Conservation (phyloP, 2,797 vertebrate species). For the Myripristis jacobus region DNA sequence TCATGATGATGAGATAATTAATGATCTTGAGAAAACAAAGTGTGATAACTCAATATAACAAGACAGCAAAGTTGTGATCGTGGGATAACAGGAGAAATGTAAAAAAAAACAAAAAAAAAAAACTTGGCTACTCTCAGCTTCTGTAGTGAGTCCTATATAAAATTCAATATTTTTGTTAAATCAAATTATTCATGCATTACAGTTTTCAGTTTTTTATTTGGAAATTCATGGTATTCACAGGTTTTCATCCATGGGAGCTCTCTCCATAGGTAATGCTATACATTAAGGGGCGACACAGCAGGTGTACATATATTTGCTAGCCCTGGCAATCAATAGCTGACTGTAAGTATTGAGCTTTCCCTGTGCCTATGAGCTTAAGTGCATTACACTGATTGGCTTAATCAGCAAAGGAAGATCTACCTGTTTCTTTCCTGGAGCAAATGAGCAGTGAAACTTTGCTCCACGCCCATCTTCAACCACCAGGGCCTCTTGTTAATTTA, state of each 20-base stretch:
- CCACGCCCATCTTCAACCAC: neutral
- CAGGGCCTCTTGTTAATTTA: slow-evolving; percentile 3
- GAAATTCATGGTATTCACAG: neutral
- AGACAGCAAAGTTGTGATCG: slow-evolving; percentile 7
- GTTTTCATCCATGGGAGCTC: no score
- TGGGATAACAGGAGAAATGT: no score
- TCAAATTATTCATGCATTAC: no score
- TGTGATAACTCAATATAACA: neutral
- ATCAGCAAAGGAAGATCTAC: slow-evolving; percentile 40
- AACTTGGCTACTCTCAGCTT: no score
- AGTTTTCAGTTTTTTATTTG: no score
- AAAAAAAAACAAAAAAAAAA: no score
- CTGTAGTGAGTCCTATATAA: no score
- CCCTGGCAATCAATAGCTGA: slow-evolving; percentile 58
- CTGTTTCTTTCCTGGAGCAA: slow-evolving; percentile 20
- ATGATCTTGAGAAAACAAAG: slow-evolving; percentile 19
- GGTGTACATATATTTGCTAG: slow-evolving; percentile 58
- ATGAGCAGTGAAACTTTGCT: slow-evolving; percentile 17
- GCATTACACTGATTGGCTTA: slow-evolving; percentile 49
- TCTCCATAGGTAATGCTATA: neutral
- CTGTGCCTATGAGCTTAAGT: slow-evolving; percentile 53
- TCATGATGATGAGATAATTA: slow-evolving; percentile 9
- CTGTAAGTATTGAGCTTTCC: slow-evolving; percentile 50
- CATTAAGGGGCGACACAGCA: slow-evolving; percentile 18
- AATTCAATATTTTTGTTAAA: no score